Percentiles rank a stretch among this genome's conserved stretches.
Evolutionary conservation across 2,888 invertebrate genomes (phyloP).

Genomic region (Neelides folsomi): DNA sequence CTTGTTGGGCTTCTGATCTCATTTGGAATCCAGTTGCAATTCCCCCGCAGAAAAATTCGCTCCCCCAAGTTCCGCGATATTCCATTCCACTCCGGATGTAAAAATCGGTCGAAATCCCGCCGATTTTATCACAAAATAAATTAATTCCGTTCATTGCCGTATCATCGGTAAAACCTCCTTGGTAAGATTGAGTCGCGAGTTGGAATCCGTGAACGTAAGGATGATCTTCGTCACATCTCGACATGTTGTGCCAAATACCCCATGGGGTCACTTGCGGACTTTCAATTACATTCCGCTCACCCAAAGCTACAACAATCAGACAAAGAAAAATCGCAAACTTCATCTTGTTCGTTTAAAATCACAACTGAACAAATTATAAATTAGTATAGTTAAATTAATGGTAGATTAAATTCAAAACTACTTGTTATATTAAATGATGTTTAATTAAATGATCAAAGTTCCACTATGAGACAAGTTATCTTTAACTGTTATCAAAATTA

Average conservation of each 20-base stretch:
- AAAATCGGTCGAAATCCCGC: too few species aligned
- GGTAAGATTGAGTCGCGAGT: constrained; percentile 5
- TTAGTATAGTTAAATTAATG: too few species aligned
- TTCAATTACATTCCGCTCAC: too few species aligned
- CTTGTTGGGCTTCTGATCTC: constrained; percentile 11
- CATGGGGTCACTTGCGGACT: constrained; percentile 11
- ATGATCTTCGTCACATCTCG: constrained; percentile 7
- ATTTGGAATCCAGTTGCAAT: constrained; percentile 18
- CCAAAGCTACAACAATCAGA: too few species aligned
- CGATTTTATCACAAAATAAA: constrained; percentile 10
- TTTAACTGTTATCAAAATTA: too few species aligned
- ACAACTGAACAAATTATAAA: too few species aligned
- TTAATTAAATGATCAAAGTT: too few species aligned
- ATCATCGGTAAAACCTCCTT: constrained; percentile 11
- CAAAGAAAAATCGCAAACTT: too few species aligned
- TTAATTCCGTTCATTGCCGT: constrained; percentile 15
- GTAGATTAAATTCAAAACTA: too few species aligned
- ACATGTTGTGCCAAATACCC: constrained; percentile 12
- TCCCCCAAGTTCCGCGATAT: constrained; percentile 6
- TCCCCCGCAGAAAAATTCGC: constrained; percentile 8
- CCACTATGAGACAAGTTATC: too few species aligned
- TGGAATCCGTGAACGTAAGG: constrained; percentile 12
- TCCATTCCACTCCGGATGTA: not conserved
- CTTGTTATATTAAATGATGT: too few species aligned
- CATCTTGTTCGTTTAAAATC: too few species aligned